Conservation (phyloP, 2,113 vertebrate genomes). For the Amphilophus citrinellus region DNA sequence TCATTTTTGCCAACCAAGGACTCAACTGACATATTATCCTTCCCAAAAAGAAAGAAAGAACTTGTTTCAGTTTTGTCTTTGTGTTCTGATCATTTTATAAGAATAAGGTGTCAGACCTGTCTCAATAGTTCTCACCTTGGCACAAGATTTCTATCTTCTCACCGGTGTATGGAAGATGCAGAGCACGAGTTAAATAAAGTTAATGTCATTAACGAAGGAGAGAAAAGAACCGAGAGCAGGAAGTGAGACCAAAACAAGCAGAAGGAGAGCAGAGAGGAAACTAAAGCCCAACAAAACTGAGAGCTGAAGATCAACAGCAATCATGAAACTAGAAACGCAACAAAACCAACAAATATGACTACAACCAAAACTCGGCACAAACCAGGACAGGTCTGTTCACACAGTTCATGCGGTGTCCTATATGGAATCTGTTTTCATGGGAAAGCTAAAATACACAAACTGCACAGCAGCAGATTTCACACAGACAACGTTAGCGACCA, state of each 20-base stretch:
- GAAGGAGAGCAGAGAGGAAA: neutral
- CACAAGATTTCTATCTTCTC: neutral
- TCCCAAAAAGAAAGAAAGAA: neutral
- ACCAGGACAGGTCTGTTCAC: neutral
- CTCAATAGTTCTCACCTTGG: neutral
- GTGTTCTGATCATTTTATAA: neutral
- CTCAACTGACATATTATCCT: neutral
- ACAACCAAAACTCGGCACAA: neutral
- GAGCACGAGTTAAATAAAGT: too few relatives aligned
- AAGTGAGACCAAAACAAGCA: neutral
- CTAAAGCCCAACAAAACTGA: neutral
- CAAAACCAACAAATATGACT: neutral
- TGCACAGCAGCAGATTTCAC: neutral
- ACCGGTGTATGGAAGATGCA: too few relatives aligned
- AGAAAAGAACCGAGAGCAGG: neutral
- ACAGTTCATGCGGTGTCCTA: neutral
- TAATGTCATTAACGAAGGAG: neutral
- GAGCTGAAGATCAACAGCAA: neutral
- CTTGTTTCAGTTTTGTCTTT: neutral
- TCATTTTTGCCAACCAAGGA: slow-evolving; percentile 9
- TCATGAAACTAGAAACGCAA: neutral
- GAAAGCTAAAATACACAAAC: neutral
- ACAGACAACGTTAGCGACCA: neutral
- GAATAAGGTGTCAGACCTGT: neutral
- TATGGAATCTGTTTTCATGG: neutral